Conservation (phyloP, 2,888 invertebrate species). For the Chrysodeixis includens region DNA sequence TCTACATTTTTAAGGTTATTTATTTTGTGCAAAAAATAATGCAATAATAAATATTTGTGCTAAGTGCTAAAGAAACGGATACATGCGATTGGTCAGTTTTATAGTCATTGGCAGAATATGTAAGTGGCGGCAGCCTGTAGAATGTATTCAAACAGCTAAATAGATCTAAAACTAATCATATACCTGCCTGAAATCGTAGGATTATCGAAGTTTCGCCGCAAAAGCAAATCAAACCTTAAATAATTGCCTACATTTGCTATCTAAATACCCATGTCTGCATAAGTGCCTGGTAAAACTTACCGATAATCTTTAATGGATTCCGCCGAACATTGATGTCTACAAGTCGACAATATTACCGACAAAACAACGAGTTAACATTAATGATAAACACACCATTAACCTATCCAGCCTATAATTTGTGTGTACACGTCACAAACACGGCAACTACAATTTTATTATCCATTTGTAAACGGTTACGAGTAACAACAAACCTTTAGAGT, state of each 20-base stretch:
- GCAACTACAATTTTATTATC: slow-evolving; percentile 69
- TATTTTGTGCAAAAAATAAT: too few relatives aligned
- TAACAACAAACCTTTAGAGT: slow-evolving; percentile 68
- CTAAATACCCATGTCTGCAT: slow-evolving; percentile 1
- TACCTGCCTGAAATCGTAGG: too few relatives aligned
- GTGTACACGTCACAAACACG: slow-evolving; percentile 50
- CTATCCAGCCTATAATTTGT: slow-evolving; percentile 61
- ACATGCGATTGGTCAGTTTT: too few relatives aligned
- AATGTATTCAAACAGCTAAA: too few relatives aligned
- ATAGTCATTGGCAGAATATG: too few relatives aligned
- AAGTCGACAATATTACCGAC: background rate
- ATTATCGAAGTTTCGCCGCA: background rate
- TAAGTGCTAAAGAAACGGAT: too few relatives aligned
- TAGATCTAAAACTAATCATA: too few relatives aligned
- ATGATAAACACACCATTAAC: slow-evolving; percentile 49
- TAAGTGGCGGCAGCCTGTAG: too few relatives aligned
- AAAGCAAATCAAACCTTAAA: background rate
- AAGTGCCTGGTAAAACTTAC: slow-evolving; percentile 1
- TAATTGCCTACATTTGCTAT: background rate
- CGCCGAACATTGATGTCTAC: slow-evolving; percentile 3
- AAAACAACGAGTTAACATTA: slow-evolving; percentile 22
- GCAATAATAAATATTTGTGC: too few relatives aligned
- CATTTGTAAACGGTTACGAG: slow-evolving; percentile 78
- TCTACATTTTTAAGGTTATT: too few relatives aligned
- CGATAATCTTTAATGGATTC: slow-evolving; percentile 4